Conservation (phyloP, 2,113 vertebrate genomes). For the Nyctereutes procyonoides region DNA sequence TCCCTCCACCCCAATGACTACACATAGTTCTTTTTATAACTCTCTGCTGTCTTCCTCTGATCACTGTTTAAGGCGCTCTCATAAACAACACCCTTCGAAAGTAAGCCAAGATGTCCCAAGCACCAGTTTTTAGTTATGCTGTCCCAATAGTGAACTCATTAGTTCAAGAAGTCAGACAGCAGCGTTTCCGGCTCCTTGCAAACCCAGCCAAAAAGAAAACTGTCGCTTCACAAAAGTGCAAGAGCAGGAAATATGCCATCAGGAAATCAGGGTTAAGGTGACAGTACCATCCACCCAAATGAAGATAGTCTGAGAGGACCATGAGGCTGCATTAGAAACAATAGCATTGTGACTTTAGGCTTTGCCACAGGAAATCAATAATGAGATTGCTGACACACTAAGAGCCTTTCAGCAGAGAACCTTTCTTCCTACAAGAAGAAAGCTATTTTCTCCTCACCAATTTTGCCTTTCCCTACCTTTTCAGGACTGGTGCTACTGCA, state of each 20-base stretch:
- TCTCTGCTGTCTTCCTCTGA: conserved; percentile 62
- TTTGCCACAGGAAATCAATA: background rate
- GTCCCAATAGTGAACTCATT: conserved; percentile 84
- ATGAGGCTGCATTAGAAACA: background rate
- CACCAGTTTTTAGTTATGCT: conserved; percentile 84
- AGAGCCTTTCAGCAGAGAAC: background rate
- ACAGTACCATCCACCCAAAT: background rate
- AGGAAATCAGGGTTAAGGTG: conserved; percentile 17
- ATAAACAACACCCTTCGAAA: conserved; percentile 64
- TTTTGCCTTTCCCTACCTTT: background rate
- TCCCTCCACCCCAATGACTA: conserved; percentile 38
- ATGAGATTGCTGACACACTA: background rate
- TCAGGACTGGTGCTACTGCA: no score
- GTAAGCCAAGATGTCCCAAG: conserved; percentile 72
- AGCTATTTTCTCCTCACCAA: background rate
- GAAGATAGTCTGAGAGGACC: background rate
- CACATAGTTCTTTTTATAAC: conserved; percentile 64
- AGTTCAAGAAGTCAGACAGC: conserved; percentile 80
- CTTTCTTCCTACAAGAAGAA: background rate
- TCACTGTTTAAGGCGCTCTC: conserved; percentile 52
- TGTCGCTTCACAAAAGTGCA: conserved; percentile 71
- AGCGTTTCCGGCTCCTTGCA: conserved; percentile 84
- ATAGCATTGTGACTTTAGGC: background rate
- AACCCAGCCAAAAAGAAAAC: conserved; percentile 81
- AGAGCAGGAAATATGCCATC: conserved; percentile 30